Base-by-base conservation (phyloP, 2,888 invertebrate species). In the Halictus ligatus region DNA sequence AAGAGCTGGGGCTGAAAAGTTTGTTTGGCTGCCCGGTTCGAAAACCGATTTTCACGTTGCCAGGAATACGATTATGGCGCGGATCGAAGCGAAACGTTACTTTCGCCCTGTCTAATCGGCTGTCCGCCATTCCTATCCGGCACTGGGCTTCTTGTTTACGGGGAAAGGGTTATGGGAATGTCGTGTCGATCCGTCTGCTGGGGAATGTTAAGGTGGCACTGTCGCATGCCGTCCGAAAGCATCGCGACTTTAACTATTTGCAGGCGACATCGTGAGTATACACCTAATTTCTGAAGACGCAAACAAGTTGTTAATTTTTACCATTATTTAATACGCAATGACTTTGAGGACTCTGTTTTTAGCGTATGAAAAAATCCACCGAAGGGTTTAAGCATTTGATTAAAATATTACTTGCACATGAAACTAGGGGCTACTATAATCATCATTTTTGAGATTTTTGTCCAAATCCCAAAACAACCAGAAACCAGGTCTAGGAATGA, bases 21-120 rank as follows among this genome's bases (percentile, higher is more conserved):
- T 76, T 74, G 60, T 73, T 80, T 18, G 85, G 58, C 67, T 80
- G 43, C 60, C 58, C 71, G 86, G 80, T 75, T 81, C n/a, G 10
- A 48, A 82, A 80, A 81, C 81, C 81, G 88, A 84, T 84, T 89
- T 84, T 84, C 84, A 13, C 60, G 75, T 46, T 67, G 25, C 67
- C 73, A 64, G 75, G 80, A 80, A 78, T 72, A 80, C 75, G 80
- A 85, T 80, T 85, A 46, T 29, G 40, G n/a, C 46, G 73, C 67
- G 76, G 60, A 73, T 75, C 72, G 81, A 43, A 81, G 77, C 46
- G 54, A 40, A 72, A 80, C 77, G 84, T n/a, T 71, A 77, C 79
- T 85, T 83, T 85, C 67, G 64, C 82, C 35, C 29, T 50, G 73
- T 75, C 54, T 78, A 82, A 82, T 82, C 84, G 84, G n/a, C 75